Percentiles rank a stretch among this genome's conserved stretches.
Evolutionary conservation across 2,888 invertebrate genomes (phyloP).

Genomic region (Acanthoscelides obtectus): DNA sequence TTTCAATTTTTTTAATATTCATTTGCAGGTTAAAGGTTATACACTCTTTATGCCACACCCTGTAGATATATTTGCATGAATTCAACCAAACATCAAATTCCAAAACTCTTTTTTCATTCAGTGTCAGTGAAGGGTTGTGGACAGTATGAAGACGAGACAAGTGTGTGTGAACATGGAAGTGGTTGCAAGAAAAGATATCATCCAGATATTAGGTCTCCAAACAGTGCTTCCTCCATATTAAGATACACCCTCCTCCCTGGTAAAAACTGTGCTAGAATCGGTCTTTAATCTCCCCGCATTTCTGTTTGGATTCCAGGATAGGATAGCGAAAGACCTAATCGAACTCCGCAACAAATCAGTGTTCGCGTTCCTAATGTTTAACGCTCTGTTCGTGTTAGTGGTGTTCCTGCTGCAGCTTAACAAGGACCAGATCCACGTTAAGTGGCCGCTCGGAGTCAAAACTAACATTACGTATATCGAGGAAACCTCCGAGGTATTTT

Average conservation of each 20-base stretch:
- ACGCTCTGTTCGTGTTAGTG: slow-evolving; percentile 97
- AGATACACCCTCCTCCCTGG: neutral
- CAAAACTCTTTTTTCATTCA: neutral
- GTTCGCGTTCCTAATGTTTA: slow-evolving; percentile 99
- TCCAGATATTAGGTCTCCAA: neutral
- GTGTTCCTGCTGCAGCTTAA: slow-evolving; percentile 98
- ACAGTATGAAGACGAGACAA: neutral
- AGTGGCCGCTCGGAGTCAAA: slow-evolving; percentile 94
- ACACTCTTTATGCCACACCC: no score
- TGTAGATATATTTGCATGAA: no score
- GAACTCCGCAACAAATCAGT: slow-evolving; percentile 96
- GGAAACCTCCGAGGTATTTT: slow-evolving; percentile 82
- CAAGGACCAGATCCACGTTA: slow-evolving; percentile 95
- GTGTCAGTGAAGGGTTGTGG: neutral
- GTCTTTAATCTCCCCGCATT: neutral
- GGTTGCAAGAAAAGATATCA: neutral
- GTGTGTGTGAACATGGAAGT: neutral
- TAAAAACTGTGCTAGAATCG: neutral
- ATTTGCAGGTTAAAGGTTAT: no score
- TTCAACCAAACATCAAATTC: no score
- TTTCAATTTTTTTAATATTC: no score
- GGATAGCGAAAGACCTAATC: slow-evolving; percentile 84
- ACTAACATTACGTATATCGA: slow-evolving; percentile 92
- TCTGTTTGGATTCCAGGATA: slow-evolving; percentile 61
- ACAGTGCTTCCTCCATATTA: no score